phyloP scores from a whole-genome alignment of 1,140 invertebrate genomes.

The Dreissena polymorpha region DNA sequence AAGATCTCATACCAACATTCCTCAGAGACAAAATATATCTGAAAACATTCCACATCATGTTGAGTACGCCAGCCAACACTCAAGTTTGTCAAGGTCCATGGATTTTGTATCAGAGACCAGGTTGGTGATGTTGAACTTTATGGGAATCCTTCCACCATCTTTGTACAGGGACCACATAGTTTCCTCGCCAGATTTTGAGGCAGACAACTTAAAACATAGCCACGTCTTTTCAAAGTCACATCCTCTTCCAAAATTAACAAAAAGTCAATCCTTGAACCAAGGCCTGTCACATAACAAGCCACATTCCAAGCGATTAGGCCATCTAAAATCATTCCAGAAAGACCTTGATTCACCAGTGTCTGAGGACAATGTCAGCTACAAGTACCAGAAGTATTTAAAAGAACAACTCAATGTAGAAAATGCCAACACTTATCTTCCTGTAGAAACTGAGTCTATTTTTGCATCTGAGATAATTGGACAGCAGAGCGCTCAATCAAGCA shows the following conservation, averaged over 20 bases:
- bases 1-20: too few species aligned
- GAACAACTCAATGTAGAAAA: slow-evolving; percentile 4
- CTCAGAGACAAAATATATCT: too few species aligned
- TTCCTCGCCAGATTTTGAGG: slow-evolving; percentile 28
- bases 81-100: slow-evolving; percentile 22
- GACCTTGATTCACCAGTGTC: slow-evolving; percentile 35
- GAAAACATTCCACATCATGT: too few species aligned
- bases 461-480: background rate
- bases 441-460: background rate
- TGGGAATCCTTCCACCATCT: slow-evolving; percentile 55
- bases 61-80: background rate
- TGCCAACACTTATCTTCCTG: background rate
- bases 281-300: background rate
- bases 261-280: slow-evolving; percentile 24
- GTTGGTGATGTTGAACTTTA: slow-evolving; percentile 66
- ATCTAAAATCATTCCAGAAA: slow-evolving; percentile 30
- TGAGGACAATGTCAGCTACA: slow-evolving; percentile 41
- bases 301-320: slow-evolving; percentile 17
- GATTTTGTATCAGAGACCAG: slow-evolving; percentile 65
- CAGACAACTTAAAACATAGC: background rate
- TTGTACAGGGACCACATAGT: slow-evolving; percentile 49
- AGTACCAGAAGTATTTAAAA: slow-evolving; percentile 21
- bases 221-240: background rate
- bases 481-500: background rate
- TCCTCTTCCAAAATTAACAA: background rate